phyloP scores from a whole-genome alignment of 2,888 invertebrate species.

The Cataglyphis altisquamis region DNA sequence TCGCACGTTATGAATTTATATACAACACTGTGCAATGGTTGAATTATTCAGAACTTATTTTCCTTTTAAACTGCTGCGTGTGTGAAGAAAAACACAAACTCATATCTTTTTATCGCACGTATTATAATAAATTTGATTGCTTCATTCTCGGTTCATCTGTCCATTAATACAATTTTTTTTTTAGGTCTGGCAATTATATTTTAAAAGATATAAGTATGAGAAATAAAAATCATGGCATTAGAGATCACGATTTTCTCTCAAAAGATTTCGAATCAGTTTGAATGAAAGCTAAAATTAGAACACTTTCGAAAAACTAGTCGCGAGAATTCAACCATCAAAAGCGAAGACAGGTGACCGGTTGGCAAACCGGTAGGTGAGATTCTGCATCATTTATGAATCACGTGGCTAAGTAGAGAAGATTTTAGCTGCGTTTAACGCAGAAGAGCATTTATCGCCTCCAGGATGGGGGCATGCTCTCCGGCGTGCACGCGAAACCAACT shows the following conservation, averaged over 20 bases:
- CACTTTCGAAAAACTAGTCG: not conserved
- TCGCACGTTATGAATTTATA: conserved; percentile 30
- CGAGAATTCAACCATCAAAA: conserved; percentile 2
- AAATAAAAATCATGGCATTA: not conserved
- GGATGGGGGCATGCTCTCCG: conserved; percentile 75
- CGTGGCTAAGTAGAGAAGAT: conserved; percentile 82
- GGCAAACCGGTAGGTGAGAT: conserved; percentile 45
- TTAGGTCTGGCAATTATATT: not conserved
- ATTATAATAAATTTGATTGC: not conserved
- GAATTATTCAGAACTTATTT: conserved; percentile 36
- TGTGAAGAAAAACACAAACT: not conserved
- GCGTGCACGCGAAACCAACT: conserved; percentile 73
- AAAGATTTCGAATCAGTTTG: not conserved
- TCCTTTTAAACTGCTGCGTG: not conserved
- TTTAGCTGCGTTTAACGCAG: conserved; percentile 76
- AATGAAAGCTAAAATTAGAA: not conserved
- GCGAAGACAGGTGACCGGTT: not conserved
- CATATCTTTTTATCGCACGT: not conserved
- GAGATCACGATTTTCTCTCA: not conserved
- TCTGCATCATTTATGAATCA: conserved; percentile 83
- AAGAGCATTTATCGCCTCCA: conserved; percentile 79
- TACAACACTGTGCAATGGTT: not conserved
- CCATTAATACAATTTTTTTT: not conserved
- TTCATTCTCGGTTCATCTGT: not conserved
- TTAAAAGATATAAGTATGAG: not conserved